Evolutionary conservation across 2,113 vertebrate genomes (phyloP), one percentile per base, ranked within the genome.

Genomic region (Azemiops feae): DNA sequence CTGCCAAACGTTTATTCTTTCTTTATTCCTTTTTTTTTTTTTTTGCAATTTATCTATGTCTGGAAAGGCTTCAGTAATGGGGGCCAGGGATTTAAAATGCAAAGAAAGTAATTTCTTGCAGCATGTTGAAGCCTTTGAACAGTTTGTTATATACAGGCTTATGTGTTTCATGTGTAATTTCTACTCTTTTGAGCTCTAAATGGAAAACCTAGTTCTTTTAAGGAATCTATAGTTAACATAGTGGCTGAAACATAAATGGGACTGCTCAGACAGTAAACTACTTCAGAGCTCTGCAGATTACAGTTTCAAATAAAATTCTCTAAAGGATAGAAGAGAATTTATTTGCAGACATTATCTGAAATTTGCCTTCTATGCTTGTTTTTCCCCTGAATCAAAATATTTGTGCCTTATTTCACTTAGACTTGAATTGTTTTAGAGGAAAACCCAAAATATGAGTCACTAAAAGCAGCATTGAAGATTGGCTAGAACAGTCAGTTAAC

Each of bases 371-470:
- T 92, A 94, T 95, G 92, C 92, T 50, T 93, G 93, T 90, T 47
- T 91, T 96, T 96, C 95, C 97, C 97, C 97, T 96, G 97, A 97
- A 97, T 97, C 97, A 95, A 96, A 93, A 97, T 98, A 98, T 98
- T 99, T 97, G 99, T 99, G 99, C 99, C 99, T 99, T 99, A 99
- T 99, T 99, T 99, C 93, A 97, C 98, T 98, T 95, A 97, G 97
- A 98, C 98, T 98, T 98, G 98, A 98, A 98, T 97, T 97, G 97
- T 98, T 98, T 97, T 98, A 98, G 97, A 96, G 97, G 95, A 97
- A 95, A 97, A 95, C 97, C 98, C 97, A 95, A 54, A 93, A 92
- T 94, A 94, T 94, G 97, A 95, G 96, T 98, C 97, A 98, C 97
- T 97, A 97, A 96, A 95, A 97, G 96, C 97, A 97, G 96, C 97